Evolutionary conservation across 2,797 vertebrate species (phyloP).

Genomic region (Oreochromis grahami): DNA sequence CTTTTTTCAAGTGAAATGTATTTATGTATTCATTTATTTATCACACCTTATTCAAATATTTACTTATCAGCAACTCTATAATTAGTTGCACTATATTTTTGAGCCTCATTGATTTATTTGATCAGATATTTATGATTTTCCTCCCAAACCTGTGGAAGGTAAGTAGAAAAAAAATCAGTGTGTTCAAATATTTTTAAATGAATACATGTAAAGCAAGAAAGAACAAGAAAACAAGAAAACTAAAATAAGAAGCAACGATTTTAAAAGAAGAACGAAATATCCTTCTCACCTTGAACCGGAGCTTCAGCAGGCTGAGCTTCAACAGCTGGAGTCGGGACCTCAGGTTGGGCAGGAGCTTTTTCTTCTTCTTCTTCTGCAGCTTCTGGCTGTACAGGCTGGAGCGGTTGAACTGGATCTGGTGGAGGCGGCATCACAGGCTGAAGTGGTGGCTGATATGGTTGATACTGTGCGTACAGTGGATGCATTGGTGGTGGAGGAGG

Average conservation of each 20-base stretch:
- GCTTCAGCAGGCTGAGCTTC: background rate
- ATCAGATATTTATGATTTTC: background rate
- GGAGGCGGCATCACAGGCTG: slow-evolving; percentile 30
- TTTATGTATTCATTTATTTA: background rate
- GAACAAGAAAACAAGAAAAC: background rate
- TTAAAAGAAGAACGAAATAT: background rate
- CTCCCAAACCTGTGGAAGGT: background rate
- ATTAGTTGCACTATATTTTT: background rate
- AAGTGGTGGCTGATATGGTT: slow-evolving; percentile 9
- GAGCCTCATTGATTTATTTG: background rate
- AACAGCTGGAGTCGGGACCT: slow-evolving; percentile 6
- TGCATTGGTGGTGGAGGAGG: slow-evolving; percentile 12
- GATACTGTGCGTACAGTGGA: slow-evolving; percentile 42
- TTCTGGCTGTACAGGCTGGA: background rate
- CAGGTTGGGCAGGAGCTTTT: background rate
- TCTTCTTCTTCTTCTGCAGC: background rate
- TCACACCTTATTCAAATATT: background rate
- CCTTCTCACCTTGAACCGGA: background rate
- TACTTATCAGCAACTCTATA: background rate
- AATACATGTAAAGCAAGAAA: background rate
- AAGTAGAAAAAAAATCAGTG: background rate
- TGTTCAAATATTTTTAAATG: background rate
- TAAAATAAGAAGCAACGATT: background rate
- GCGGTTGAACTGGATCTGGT: background rate
- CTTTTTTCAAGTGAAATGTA: background rate